Percentiles rank a stretch among this genome's conserved stretches.
Conservation (phyloP, 2,113 vertebrate species). For the Callipepla californica region DNA sequence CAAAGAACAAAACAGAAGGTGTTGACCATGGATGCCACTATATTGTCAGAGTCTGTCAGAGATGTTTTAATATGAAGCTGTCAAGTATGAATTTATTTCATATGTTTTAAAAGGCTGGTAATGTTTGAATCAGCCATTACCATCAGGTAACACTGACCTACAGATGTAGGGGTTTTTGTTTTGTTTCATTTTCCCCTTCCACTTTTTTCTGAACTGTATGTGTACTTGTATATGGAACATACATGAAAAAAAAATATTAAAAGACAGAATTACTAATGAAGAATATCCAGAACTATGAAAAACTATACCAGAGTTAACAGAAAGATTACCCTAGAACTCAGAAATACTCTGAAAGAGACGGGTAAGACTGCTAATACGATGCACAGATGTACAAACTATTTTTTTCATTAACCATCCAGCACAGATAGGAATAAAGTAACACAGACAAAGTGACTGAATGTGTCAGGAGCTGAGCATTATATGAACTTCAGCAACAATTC, state of each 20-base stretch:
- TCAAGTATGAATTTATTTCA: background rate
- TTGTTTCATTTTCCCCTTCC: background rate
- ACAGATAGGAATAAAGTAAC: background rate
- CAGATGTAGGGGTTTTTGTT: background rate
- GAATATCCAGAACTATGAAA: background rate
- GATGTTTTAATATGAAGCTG: background rate
- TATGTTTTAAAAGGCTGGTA: background rate
- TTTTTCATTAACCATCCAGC: background rate
- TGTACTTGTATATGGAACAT: background rate
- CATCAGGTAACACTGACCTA: background rate
- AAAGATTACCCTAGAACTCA: background rate
- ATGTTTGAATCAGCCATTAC: background rate
- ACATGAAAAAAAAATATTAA: background rate
- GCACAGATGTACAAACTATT: fast-evolving
- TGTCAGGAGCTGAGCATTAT: background rate
- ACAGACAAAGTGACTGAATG: background rate
- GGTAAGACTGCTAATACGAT: background rate
- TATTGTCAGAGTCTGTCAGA: background rate
- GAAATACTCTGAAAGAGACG: background rate
- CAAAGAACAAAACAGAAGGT: background rate
- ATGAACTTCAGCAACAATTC: background rate
- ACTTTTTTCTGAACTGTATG: background rate
- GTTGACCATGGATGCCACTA: background rate
- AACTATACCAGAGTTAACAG: background rate
- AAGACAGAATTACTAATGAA: background rate